Evolutionary conservation across 2,113 vertebrate species (phyloP), one percentile per base, ranked within the genome.

Genomic region (Notiomystis cincta): DNA sequence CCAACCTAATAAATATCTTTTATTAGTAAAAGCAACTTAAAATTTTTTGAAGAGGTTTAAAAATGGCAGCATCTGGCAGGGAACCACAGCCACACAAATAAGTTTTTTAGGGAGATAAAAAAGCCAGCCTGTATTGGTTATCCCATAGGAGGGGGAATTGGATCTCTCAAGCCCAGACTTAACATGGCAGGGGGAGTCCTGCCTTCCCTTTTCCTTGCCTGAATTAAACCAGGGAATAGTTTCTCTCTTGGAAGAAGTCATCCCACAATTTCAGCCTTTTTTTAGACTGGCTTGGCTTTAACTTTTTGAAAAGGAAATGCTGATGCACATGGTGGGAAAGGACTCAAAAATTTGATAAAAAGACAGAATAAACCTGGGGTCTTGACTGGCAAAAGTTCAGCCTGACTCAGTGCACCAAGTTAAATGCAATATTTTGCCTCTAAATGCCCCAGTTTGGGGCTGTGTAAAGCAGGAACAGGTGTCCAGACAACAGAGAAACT

Each of bases 401-500:
- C 23, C 28, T 28, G 38, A 35, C 9, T 7, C 5, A 23, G 38
- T 6, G 47, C 65, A 2, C 1, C 0, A 12, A 31, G 27, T 33
- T 10, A 8, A 37, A 8, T 16, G 2, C 1, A 0, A 27, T 9
- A 14, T 70, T 80, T 81, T 77, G 27, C 37, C 22, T 78, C 65
- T 9, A 3, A 28, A 53, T 20, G 35, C 51, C 25, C 4, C 0
- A 0, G 19, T 44, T 25, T 3, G 3, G 23, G 28, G 22, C 13
- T 81, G 20, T 64, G 5, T 37, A 9, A 51, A 53, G 50, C 18
- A 23, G 54, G 67, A 47, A 7, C 19, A 19, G 47, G 18, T 40
- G 50, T 48, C 27, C 19, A 37, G 21, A 13, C 45, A 40, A 1
- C 21, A 5, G 7, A 35, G 27, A 6, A 24, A 22, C 31, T 22